These are phyloP conservation scores for Thera britannica DNA, from an alignment of 2,888 invertebrate genomes.

Conservation along the genomic window DNA sequence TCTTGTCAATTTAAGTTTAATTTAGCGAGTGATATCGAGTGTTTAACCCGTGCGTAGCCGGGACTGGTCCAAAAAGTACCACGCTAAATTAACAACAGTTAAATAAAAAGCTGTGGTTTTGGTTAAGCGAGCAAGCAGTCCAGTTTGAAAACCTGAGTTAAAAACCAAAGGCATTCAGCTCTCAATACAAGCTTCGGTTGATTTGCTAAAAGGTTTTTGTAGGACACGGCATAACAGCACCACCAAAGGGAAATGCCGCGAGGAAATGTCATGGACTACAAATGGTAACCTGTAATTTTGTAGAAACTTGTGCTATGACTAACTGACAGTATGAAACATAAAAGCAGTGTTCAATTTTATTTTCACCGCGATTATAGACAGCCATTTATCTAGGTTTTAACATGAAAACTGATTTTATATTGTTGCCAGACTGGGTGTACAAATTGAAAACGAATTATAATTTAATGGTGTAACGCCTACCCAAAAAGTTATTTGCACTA, in stretches of 20 bases:
- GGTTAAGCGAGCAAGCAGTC: constrained; percentile 1
- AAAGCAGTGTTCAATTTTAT: constrained; percentile 59
- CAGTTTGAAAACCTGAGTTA: constrained; percentile 6
- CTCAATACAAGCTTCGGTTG: constrained; percentile 15
- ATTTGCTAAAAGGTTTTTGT: constrained; percentile 24
- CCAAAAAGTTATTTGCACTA: no score
- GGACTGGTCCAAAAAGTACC: not conserved
- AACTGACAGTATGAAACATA: constrained; percentile 47
- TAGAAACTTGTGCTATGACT: constrained; percentile 59
- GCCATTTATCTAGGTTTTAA: not conserved
- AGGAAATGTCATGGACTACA: constrained; percentile 25
- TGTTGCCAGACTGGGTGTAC: not conserved
- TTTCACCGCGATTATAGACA: constrained; percentile 51
- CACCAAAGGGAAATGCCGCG: constrained; percentile 19
- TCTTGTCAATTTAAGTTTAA: no score
- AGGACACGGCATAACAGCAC: constrained; percentile 12
- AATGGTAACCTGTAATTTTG: constrained; percentile 54
- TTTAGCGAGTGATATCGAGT: no score
- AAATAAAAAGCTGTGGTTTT: constrained; percentile 1
- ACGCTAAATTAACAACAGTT: not conserved
- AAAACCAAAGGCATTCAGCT: constrained; percentile 9
- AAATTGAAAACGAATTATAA: no score
- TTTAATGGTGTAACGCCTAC: no score
- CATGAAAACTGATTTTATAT: constrained; percentile 3
- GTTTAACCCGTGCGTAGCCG: no score